Percentiles rank a stretch among this genome's conserved stretches.
phyloP scores from a whole-genome alignment of 2,888 invertebrate genomes.

The Lycophotia porphyrea region DNA sequence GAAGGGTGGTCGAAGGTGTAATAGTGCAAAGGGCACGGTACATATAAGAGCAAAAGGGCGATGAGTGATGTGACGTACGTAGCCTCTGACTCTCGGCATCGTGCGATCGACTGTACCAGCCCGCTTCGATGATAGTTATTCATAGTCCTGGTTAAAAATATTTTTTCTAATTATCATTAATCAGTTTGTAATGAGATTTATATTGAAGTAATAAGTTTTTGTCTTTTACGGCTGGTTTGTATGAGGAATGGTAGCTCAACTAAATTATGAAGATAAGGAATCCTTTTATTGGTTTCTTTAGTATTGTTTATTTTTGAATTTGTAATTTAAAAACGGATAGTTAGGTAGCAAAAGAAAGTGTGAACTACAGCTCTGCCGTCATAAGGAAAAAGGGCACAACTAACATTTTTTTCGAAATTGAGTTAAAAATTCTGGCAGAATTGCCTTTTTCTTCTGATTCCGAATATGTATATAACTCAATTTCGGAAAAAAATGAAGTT shows the following conservation, averaged over 20 bases:
- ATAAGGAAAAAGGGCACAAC: no score
- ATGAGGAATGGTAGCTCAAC: constrained; percentile 44
- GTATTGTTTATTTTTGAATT: not conserved
- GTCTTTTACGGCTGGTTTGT: constrained; percentile 47
- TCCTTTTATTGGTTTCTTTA: not conserved
- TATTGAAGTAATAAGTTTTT: constrained; percentile 60
- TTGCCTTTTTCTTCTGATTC: no score
- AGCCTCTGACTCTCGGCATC: constrained; percentile 83
- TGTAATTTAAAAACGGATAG: not conserved
- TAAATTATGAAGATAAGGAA: constrained; percentile 15
- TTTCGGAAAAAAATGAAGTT: no score
- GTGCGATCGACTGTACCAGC: constrained; percentile 77
- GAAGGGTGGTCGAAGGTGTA: constrained; percentile 50
- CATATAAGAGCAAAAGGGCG: constrained; percentile 81
- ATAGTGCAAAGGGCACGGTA: constrained; percentile 73
- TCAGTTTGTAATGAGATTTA: constrained; percentile 63
- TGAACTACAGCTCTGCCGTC: no score
- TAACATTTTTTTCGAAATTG: no score
- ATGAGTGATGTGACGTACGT: constrained; percentile 86
- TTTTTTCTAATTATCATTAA: constrained; percentile 66
- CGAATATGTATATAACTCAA: no score
- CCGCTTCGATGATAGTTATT: constrained; percentile 69
- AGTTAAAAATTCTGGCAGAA: no score
- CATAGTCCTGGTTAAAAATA: constrained; percentile 70
- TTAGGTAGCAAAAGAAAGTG: not conserved